phyloP scores from a whole-genome alignment of 2,113 vertebrate genomes.

The Geothlypis trichas region DNA sequence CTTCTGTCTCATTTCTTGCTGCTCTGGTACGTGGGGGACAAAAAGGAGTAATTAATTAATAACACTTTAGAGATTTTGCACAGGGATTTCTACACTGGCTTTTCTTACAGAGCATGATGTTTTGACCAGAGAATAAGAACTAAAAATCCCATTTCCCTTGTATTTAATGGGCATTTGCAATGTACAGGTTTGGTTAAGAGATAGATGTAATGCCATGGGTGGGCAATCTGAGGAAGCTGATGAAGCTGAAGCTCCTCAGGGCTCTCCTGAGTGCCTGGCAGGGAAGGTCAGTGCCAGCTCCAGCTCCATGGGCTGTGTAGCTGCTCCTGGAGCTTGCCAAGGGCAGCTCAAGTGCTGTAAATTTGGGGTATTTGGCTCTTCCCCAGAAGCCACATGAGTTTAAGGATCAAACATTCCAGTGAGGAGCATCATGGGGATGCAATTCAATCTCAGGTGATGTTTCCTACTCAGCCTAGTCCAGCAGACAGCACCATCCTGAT shows the following conservation, averaged over 20 bases:
- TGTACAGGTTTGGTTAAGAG: background rate
- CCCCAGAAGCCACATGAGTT: background rate
- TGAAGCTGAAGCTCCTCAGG: background rate
- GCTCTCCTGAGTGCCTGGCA: background rate
- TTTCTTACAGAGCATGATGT: background rate
- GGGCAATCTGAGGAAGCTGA: background rate
- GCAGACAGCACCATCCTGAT: background rate
- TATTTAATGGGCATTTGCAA: background rate
- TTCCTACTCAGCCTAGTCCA: background rate
- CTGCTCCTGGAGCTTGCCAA: background rate
- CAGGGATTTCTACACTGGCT: background rate
- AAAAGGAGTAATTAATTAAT: background rate
- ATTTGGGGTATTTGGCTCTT: background rate
- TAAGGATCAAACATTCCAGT: background rate
- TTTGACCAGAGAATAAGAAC: background rate
- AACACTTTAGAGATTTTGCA: background rate
- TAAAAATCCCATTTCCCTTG: background rate
- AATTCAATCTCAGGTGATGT: rapidly evolving
- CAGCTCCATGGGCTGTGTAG: background rate
- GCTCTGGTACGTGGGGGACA: background rate
- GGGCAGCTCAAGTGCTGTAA: background rate
- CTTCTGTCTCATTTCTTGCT: background rate
- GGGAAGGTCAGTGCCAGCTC: background rate
- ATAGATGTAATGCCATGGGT: rapidly evolving
- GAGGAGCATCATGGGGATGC: rapidly evolving